Percentiles rank a stretch among this genome's conserved stretches.
phyloP scores from a whole-genome alignment of 2,797 vertebrate genomes.

The Enteromius trimaculatus region DNA sequence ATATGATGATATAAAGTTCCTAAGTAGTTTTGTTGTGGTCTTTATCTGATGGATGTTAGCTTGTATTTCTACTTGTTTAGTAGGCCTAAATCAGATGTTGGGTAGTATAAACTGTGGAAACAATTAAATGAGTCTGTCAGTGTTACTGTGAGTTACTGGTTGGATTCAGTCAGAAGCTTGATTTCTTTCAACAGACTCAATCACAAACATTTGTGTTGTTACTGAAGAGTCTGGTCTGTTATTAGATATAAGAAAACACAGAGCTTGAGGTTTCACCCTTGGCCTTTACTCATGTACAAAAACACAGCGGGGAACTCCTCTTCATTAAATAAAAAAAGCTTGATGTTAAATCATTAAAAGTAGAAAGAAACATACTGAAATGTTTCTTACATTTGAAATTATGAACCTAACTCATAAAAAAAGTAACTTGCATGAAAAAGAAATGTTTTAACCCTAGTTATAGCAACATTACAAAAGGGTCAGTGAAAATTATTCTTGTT shows the following conservation, averaged over 20 bases:
- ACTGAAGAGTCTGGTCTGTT: neutral
- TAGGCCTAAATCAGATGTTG: neutral
- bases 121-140: neutral
- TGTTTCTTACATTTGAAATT: neutral
- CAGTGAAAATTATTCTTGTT: neutral
- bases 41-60: neutral
- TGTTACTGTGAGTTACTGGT: neutral
- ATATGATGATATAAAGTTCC: neutral
- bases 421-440: neutral
- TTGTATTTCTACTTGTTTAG: conserved; percentile 8
- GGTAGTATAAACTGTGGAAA: neutral
- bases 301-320: neutral
- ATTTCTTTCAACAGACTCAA: neutral
- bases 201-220: neutral
- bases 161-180: neutral
- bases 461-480: neutral
- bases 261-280: neutral
- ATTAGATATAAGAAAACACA: neutral
- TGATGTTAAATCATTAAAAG: neutral
- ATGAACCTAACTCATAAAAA: neutral
- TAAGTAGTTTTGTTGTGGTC: neutral
- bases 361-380: neutral
- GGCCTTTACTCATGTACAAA: neutral
- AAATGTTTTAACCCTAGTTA: neutral
- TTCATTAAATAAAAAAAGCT: neutral